Base-by-base conservation (phyloP, 2,113 vertebrate genomes). In the Sturnira hondurensis region DNA sequence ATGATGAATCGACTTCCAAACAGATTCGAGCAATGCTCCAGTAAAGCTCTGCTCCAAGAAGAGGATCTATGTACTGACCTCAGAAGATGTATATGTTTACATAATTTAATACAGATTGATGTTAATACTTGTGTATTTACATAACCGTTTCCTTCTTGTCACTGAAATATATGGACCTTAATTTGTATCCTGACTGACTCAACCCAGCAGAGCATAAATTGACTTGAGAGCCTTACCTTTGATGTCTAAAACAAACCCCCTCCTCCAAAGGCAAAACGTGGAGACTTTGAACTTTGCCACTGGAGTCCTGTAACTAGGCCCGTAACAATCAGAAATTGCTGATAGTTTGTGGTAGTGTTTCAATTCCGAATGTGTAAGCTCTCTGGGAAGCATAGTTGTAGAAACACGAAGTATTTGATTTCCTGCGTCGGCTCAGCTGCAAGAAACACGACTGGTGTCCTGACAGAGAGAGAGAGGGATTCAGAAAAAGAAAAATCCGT, bases 21-120 rank as follows among this genome's bases (percentile, higher is more conserved):
- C 99, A 99, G 98, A 99, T 99, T 98, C 98, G 99, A 98, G 99
- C 99, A 45, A 99, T 99, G 99, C 99, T 99, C 95, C 99, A 99
- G 99, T 99, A 99, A 99, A 97, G 74, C 95, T 97, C 96, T 76
- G 95, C 90, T 97, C 96, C 94, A 97, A 98, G 97, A 98, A 99
- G 98, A 99, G 99, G 99, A 99, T 99, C 99, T 98, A 96, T 99
- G 98, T 98, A 98, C 99, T 99, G 99, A 99, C 99, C 99, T 99
- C 99, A 99, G 99, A 99, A 99, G 99, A 99, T 99, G 99, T 99
- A 99, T 99, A 99, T 99, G 99, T 99, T 99, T 99, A 99, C 99
- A 99, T 99, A 99, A 99, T 99, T 99, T 99, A 99, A 99, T 99
- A 99, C 99, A 98, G 99, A 99, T 99, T 98, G 98, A 98, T 99